Evolutionary conservation across 2,113 vertebrate genomes (phyloP).

Genomic region (Tyto alba): DNA sequence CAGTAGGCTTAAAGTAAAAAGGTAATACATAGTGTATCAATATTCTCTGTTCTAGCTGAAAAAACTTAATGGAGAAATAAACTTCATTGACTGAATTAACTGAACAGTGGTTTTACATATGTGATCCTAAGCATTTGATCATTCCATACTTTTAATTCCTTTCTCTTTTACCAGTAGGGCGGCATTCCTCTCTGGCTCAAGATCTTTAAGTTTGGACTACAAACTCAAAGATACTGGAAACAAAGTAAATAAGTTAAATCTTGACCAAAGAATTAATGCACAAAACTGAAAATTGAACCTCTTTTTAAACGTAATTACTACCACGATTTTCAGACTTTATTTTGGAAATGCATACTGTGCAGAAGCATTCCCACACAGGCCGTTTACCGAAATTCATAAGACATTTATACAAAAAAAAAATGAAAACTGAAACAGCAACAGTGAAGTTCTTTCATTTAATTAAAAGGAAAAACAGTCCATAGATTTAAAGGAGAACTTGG

Average conservation of each 20-base stretch:
- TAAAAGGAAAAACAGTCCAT: conserved; percentile 49
- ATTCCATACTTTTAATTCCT: not conserved
- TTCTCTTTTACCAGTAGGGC: not conserved
- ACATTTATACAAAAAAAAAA: not conserved
- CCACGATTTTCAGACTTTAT: conserved; percentile 5
- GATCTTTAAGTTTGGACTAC: not conserved
- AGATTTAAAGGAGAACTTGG: conserved; percentile 64
- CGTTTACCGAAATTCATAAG: not conserved
- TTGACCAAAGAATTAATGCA: not conserved
- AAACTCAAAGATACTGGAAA: not conserved
- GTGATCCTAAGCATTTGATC: not conserved
- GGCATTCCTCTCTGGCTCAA: not conserved
- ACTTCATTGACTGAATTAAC: not conserved
- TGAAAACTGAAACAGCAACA: not conserved
- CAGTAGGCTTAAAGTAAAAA: not conserved
- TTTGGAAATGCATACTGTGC: conserved; percentile 12
- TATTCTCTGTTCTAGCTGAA: not conserved
- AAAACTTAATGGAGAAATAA: not conserved
- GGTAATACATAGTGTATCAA: not conserved
- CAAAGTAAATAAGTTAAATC: not conserved
- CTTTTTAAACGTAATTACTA: not conserved
- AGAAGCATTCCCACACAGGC: conserved; percentile 24
- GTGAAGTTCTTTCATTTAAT: conserved; percentile 54
- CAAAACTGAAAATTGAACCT: not conserved
- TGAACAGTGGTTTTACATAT: not conserved